phyloP scores from a whole-genome alignment of 1,140 invertebrate species.

The Coelopa frigida region DNA sequence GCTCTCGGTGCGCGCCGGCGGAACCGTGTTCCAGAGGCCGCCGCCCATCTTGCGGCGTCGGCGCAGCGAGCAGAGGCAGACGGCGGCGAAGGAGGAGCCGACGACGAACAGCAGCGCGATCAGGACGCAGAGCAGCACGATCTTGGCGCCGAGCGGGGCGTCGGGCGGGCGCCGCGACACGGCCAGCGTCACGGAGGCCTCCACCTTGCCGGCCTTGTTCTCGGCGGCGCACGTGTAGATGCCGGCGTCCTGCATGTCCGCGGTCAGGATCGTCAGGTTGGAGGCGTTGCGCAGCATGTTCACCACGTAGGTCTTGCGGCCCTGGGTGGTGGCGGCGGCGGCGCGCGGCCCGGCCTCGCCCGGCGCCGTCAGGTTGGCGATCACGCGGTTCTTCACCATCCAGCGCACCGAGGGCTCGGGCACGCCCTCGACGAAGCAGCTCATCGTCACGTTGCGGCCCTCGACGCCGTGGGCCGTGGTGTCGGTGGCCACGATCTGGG shows the following conservation, averaged over 20 bases:
- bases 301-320: slow-evolving; percentile 48
- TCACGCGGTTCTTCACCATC: slow-evolving; percentile 43
- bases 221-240: slow-evolving; percentile 67
- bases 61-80: slow-evolving; percentile 52
- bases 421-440: slow-evolving; percentile 61
- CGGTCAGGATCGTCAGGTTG: slow-evolving; percentile 63
- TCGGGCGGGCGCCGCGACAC: slow-evolving; percentile 51
- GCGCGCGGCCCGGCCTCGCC: slow-evolving; percentile 19
- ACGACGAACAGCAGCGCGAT: slow-evolving; percentile 52
- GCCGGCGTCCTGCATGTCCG: slow-evolving; percentile 63
- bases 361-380: slow-evolving; percentile 35
- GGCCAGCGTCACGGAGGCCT: slow-evolving; percentile 61
- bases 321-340: slow-evolving; percentile 38
- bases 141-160: slow-evolving; percentile 48
- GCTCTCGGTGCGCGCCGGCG: slow-evolving; percentile 51
- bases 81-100: slow-evolving; percentile 53
- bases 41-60: slow-evolving; percentile 41
- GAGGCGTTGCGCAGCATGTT: slow-evolving; percentile 50
- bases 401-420: slow-evolving; percentile 59
- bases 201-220: slow-evolving; percentile 66
- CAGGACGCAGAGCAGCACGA: slow-evolving; percentile 51
- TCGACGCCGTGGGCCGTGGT: slow-evolving; percentile 54
- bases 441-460: slow-evolving; percentile 65
- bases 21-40: slow-evolving; percentile 40
- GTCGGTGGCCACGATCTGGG: slow-evolving; percentile 53